Base-by-base conservation (phyloP, 2,797 vertebrate species). In the Antennarius maculatus region DNA sequence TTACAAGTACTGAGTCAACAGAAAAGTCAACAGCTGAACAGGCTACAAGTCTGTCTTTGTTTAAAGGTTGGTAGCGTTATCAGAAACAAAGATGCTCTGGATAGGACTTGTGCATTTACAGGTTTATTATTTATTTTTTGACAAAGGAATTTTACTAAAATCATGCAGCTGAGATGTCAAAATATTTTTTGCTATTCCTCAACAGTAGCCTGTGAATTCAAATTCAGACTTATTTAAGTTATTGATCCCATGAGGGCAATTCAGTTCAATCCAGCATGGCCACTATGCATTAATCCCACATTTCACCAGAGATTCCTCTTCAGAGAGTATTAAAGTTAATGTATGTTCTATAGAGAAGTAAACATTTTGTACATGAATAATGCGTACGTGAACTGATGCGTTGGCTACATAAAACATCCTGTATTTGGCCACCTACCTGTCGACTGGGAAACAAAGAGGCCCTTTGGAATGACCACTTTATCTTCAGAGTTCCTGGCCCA, bases 401-500 rank as follows among this genome's bases (percentile, higher is more conserved):
- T 52, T 58, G 18, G 6, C 42, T 79, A 29, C 6, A 56, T 75
- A 71, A 81, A 65, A 67, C 13, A 43, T 42, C 10, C 37, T 57
- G 66, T 54, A 53, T 53, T 54, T 37, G 42, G 76, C 64, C 51
- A 70, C 66, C 42, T 95, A 99, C 98, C 98, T 95, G 97, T 93
- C 88, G 96, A 95, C 89, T 97, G 89, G 17, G 97, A 96, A 65
- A 95, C 93, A 89, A 99, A 99, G 86, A 99, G 96, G 80, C 93
- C 96, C 94, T 98, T 99, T 61, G 97, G 97, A 91, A 99, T 96
- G 70, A 99, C 96, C 66, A 99, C 96, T 76, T 96, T 96, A 79
- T 99, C 98, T 92, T 99, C 97, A 4, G 97, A 99, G 87, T 99
- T 99, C 74, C 98, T 93, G 85, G 97, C 98, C 98, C 98, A 99